phyloP scores from a whole-genome alignment of 2,797 vertebrate species.

The Halcyon badia region DNA sequence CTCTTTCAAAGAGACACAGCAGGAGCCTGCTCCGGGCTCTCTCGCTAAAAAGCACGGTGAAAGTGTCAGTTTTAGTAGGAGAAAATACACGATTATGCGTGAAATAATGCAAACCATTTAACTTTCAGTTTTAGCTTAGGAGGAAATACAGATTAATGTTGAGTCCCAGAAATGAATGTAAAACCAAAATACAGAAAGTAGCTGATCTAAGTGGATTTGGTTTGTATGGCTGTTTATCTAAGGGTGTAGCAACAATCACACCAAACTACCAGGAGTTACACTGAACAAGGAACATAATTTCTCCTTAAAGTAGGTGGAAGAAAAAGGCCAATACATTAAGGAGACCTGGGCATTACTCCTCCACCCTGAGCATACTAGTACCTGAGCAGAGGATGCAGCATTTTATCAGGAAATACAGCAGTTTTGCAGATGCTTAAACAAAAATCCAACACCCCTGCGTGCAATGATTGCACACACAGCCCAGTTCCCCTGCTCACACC shows the following conservation, averaged over 20 bases:
- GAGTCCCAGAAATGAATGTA: neutral
- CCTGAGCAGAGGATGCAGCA: neutral
- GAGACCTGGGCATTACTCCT: neutral
- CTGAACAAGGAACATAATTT: neutral
- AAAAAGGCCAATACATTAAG: neutral
- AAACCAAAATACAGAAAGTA: neutral
- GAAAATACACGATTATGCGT: neutral
- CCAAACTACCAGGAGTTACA: neutral
- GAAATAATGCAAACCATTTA: neutral
- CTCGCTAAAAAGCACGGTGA: neutral
- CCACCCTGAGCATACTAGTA: neutral
- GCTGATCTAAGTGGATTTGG: neutral
- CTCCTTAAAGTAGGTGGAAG: neutral
- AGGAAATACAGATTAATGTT: neutral
- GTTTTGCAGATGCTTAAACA: neutral
- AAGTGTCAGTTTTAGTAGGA: neutral
- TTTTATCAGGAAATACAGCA: neutral
- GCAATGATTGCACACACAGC: neutral
- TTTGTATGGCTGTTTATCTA: accelerated
- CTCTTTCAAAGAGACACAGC: neutral
- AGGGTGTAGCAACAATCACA: neutral
- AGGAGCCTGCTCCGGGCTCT: neutral
- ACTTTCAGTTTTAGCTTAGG: neutral
- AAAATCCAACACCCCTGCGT: neutral
- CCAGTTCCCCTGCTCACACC: neutral